A percentile compares a stretch with the other conserved stretches of the same genome.
These are phyloP conservation scores for Pyrrhia umbra DNA, from an alignment of 2,888 invertebrate species.

Conservation along the genomic window DNA sequence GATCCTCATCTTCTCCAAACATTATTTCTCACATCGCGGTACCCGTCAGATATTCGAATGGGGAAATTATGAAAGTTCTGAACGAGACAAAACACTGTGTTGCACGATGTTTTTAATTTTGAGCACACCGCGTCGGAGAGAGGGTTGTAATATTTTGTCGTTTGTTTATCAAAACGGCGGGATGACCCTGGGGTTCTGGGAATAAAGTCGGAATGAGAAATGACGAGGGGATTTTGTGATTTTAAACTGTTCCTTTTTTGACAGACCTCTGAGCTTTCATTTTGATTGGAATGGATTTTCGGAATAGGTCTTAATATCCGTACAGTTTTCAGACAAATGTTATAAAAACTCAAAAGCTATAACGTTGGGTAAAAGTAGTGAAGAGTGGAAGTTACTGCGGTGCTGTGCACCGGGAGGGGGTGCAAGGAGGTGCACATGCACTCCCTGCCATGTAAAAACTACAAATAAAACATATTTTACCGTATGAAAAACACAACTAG, in stretches of 20 bases:
- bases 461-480: too few relatives aligned
- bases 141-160: neutral
- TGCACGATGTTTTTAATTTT: slow-evolving; percentile 45
- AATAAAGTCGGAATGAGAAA: neutral
- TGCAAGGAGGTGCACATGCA: too few relatives aligned
- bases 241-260: neutral
- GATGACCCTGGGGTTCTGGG: slow-evolving; percentile 4
- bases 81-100: slow-evolving; percentile 34
- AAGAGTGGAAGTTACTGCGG: too few relatives aligned
- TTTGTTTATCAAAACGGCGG: slow-evolving; percentile 11
- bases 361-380: too few relatives aligned
- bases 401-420: too few relatives aligned
- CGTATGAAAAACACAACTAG: too few relatives aligned
- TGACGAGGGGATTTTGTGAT: neutral
- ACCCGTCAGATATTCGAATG: slow-evolving; percentile 36
- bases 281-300: neutral
- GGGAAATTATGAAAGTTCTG: slow-evolving; percentile 49
- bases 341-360: too few relatives aligned
- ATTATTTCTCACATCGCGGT: slow-evolving; percentile 15
- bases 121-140: slow-evolving; percentile 2
- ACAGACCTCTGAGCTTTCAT: neutral
- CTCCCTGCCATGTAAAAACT: too few relatives aligned
- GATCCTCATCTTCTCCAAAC: neutral
- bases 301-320: too few relatives aligned
- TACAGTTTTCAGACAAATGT: too few relatives aligned